A percentile compares a stretch with the other conserved stretches of the same genome.
phyloP scores from a whole-genome alignment of 2,113 vertebrate genomes.

The Mellivora capensis region DNA sequence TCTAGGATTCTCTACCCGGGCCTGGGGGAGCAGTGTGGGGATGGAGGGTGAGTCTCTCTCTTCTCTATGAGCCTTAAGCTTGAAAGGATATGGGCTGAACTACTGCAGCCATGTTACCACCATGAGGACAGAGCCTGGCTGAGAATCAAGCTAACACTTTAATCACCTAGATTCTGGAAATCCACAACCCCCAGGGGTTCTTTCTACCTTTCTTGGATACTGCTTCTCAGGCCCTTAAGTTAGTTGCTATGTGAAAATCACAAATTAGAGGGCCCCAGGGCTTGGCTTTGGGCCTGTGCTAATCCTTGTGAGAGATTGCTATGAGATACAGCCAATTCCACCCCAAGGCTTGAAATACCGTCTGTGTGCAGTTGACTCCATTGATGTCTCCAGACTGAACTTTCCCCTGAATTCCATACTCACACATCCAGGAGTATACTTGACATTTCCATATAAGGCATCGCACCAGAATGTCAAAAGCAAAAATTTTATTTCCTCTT shows the following conservation, averaged over 20 bases:
- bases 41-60: neutral
- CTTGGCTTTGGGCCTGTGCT: neutral
- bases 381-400: neutral
- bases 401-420: neutral
- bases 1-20: neutral
- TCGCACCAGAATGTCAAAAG: neutral
- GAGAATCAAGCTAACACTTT: neutral
- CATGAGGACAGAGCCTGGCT: neutral
- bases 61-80: neutral
- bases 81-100: neutral
- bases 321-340: neutral
- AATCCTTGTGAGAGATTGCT: neutral
- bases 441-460: neutral
- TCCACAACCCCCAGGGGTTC: neutral
- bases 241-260: neutral
- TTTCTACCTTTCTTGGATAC: neutral
- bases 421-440: too few relatives aligned
- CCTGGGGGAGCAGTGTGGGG: neutral
- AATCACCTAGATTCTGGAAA: neutral
- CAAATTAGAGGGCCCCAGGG: neutral
- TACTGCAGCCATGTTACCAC: neutral
- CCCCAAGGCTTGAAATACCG: neutral
- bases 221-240: neutral
- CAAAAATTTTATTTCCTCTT: neutral
- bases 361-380: neutral